These are phyloP conservation scores for Meteorus sp. DNA, from an alignment of 1,140 invertebrate species.

Conservation along the genomic window DNA sequence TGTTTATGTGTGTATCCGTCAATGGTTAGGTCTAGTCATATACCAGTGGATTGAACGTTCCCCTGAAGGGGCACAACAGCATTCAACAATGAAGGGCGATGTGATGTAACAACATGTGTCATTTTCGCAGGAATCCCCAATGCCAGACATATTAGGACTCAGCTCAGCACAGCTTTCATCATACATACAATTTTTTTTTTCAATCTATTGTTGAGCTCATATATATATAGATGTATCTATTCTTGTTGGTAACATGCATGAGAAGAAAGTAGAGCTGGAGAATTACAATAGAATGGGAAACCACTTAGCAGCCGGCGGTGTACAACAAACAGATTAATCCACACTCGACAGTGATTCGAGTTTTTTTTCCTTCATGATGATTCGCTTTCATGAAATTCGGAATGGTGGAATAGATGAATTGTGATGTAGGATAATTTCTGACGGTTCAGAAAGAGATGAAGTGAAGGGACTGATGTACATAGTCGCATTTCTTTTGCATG, in stretches of 20 bases:
- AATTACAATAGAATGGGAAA: constrained; percentile 41
- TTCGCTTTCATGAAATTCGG: not conserved
- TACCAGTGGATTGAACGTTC: not conserved
- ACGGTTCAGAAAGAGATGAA: too few species aligned
- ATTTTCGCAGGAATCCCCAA: constrained; percentile 38
- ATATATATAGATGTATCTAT: too few species aligned
- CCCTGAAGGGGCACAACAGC: not conserved
- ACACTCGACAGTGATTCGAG: constrained; percentile 42
- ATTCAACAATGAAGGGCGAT: constrained; percentile 29
- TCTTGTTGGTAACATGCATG: too few species aligned
- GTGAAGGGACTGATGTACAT: too few species aligned
- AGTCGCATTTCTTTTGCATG: too few species aligned
- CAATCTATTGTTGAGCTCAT: too few species aligned
- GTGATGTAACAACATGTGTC: constrained; percentile 58
- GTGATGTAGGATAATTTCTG: too few species aligned
- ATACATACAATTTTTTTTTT: too few species aligned
- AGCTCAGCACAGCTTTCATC: constrained; percentile 1
- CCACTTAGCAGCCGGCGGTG: constrained; percentile 55
- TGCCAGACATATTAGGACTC: constrained; percentile 7
- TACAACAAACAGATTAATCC: constrained; percentile 59
- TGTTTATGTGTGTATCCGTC: not conserved
- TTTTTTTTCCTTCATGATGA: constrained; percentile 15
- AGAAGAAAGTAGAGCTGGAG: too few species aligned
- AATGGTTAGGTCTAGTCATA: not conserved
- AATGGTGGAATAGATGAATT: not conserved